Conservation (phyloP, 37 sponge, comb jelly and placozoan species). For the Ephydatia muelleri region DNA sequence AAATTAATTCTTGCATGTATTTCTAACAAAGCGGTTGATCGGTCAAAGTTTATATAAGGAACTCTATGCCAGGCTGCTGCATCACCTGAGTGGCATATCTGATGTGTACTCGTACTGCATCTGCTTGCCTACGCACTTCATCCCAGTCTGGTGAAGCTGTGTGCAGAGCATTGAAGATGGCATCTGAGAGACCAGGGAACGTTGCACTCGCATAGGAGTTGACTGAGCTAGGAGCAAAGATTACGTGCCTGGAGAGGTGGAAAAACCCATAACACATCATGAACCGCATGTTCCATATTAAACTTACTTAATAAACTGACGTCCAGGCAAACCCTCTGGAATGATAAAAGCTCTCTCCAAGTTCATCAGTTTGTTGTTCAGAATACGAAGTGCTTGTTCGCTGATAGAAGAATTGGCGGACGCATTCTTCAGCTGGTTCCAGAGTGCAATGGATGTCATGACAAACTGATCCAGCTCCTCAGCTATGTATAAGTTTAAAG, state of each 20-base stretch:
- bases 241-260: constrained; percentile 67
- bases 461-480: too few species aligned
- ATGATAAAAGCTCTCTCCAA: constrained; percentile 89
- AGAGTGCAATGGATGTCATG: too few species aligned
- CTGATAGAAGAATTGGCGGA: too few species aligned
- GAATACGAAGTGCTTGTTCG: constrained; percentile 37
- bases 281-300: too few species aligned
- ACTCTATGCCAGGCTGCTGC: constrained; percentile 29
- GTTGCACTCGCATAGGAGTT: constrained; percentile 76
- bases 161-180: constrained; percentile 58
- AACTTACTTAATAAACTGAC: constrained; percentile 62
- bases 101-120: constrained; percentile 56
- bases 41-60: too few species aligned
- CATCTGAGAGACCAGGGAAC: constrained; percentile 88
- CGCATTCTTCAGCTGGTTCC: too few species aligned
- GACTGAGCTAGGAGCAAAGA: constrained; percentile 84
- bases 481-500: neutral
- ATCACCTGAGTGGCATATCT: constrained; percentile 69
- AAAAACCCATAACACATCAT: too few species aligned
- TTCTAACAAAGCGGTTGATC: too few species aligned
- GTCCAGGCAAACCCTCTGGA: constrained; percentile 82
- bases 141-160: constrained; percentile 41
- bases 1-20: too few species aligned
- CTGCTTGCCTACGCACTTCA: constrained; percentile 55
- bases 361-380: constrained; percentile 80